Conservation (phyloP, 2,888 invertebrate species). For the Rhagophthalmus giganteus region DNA sequence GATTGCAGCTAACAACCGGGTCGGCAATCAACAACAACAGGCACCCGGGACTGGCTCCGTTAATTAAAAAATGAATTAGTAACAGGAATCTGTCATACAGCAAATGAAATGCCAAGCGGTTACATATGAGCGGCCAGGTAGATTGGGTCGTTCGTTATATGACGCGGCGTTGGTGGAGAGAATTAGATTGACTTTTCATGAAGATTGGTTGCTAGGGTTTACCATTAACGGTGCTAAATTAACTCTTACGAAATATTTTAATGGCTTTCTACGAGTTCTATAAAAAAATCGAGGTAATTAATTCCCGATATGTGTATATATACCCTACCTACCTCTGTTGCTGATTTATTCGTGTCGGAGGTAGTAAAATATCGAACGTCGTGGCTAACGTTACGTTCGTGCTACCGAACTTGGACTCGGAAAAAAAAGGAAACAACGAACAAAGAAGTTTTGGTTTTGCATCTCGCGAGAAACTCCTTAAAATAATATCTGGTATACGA, state of each 20-base stretch:
- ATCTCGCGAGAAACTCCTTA: no score
- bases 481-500: no score
- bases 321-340: not conserved
- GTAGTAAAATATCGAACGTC: no score
- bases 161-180: constrained; percentile 44
- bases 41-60: constrained; percentile 47
- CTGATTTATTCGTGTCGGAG: no score
- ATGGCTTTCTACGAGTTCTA: constrained; percentile 49
- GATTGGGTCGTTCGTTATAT: constrained; percentile 34
- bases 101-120: constrained; percentile 54
- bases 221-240: constrained; percentile 52
- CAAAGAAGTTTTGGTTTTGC: no score
- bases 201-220: constrained; percentile 43
- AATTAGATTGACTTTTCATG: constrained; percentile 49
- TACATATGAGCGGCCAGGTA: constrained; percentile 48
- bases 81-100: constrained; percentile 55
- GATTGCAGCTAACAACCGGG: constrained; percentile 34
- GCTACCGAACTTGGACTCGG: not conserved
- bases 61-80: constrained; percentile 57
- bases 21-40: constrained; percentile 44
- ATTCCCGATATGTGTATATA: constrained; percentile 1
- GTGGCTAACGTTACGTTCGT: not conserved
- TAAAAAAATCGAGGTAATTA: constrained; percentile 31
- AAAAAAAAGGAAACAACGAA: no score
- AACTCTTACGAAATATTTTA: constrained; percentile 52